Evolutionary conservation across 92 coral and sea anemone genomes (phyloP).

Genomic region (Porites divaricata): DNA sequence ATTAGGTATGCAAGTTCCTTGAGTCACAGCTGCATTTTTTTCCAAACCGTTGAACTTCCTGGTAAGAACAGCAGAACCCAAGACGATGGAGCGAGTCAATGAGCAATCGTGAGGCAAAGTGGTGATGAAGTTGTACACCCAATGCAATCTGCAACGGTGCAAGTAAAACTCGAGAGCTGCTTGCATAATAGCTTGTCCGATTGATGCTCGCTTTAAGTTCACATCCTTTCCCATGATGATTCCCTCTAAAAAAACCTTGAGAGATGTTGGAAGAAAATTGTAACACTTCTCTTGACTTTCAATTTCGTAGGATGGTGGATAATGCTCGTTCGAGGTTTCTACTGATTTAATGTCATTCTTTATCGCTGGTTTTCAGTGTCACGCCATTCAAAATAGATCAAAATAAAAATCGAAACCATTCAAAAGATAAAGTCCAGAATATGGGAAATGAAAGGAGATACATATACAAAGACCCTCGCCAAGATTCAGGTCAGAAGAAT

Average conservation of each 20-base stretch:
- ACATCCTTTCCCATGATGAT: constrained; percentile 23
- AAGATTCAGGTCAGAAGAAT: too few species aligned
- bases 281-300: constrained; percentile 13
- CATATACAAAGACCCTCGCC: too few species aligned
- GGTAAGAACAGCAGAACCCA: constrained; percentile 62
- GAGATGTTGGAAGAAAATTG: constrained; percentile 11
- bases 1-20: constrained; percentile 31
- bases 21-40: constrained; percentile 55
- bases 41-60: constrained; percentile 50
- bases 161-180: constrained; percentile 44
- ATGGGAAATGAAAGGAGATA: too few species aligned
- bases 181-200: constrained; percentile 10
- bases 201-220: constrained; percentile 11
- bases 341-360: constrained; percentile 26
- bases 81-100: constrained; percentile 48
- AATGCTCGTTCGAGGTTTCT: constrained; percentile 15
- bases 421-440: too few species aligned
- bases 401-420: too few species aligned
- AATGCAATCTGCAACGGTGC: constrained; percentile 65
- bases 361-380: too few species aligned
- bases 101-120: constrained; percentile 59
- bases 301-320: constrained; percentile 3
- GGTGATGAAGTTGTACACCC: constrained; percentile 64
- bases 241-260: constrained; percentile 25
- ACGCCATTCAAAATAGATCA: too few species aligned